Conservation (phyloP, 1,140 invertebrate genomes). For the Lordiphosa collinella region DNA sequence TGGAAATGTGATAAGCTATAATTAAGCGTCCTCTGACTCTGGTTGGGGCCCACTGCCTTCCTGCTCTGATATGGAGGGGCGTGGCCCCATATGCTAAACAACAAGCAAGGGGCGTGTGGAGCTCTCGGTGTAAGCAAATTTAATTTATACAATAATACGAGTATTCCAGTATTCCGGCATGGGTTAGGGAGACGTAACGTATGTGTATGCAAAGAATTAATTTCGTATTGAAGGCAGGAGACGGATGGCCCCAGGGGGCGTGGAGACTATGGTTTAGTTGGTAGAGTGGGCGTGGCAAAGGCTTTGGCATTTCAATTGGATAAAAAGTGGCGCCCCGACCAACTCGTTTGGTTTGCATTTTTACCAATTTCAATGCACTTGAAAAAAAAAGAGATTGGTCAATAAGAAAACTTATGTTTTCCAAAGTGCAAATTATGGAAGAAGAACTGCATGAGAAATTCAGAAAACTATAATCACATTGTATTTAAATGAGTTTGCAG, state of each 20-base stretch:
- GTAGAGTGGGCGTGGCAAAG: slow-evolving; percentile 35
- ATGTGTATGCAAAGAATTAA: slow-evolving; percentile 75
- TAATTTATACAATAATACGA: slow-evolving; percentile 67
- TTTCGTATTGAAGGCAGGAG: slow-evolving; percentile 35
- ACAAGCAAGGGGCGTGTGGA: slow-evolving; percentile 73
- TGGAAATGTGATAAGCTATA: slow-evolving; percentile 79
- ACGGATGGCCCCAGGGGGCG: background rate
- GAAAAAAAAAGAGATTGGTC: too few species aligned
- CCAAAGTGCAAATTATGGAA: too few species aligned
- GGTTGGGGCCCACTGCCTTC: background rate
- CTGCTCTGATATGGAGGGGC: slow-evolving; percentile 34
- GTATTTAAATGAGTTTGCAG: too few species aligned
- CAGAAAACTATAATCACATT: too few species aligned
- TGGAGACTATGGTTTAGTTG: slow-evolving; percentile 11
- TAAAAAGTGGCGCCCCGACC: slow-evolving; percentile 69
- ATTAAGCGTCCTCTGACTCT: slow-evolving; percentile 49
- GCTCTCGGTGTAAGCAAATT: slow-evolving; percentile 65
- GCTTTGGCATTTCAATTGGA: slow-evolving; percentile 72
- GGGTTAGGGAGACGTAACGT: background rate
- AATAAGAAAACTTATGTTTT: too few species aligned
- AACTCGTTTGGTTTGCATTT: slow-evolving; percentile 5
- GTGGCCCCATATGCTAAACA: slow-evolving; percentile 73
- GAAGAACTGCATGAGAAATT: too few species aligned
- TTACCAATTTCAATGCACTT: too few species aligned
- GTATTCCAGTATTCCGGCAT: background rate